Base-by-base conservation (phyloP, 2,797 vertebrate genomes). In the Percopsis omiscomaycus region DNA sequence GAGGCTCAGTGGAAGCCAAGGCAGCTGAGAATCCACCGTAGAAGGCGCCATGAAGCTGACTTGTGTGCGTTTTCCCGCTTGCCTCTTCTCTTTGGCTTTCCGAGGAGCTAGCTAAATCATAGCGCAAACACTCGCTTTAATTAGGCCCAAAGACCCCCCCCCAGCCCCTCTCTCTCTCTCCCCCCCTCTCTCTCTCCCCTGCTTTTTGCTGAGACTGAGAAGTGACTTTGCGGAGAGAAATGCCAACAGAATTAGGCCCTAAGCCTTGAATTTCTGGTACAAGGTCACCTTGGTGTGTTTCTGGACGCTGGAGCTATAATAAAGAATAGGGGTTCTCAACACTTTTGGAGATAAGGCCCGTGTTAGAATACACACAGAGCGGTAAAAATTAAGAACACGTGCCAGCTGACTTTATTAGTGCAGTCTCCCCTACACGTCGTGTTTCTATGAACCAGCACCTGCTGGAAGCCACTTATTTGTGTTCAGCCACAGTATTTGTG, bases 391-490 rank as follows among this genome's bases (percentile, higher is more conserved):
- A 16, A 16, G 5, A 4, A 16, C 13, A 3, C 37, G 73, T 69
- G 44, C 59, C 57, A 16, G n/a, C 62, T 61, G 62, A 55, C 65
- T 78, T 80, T 73, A 71, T 77, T 81, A 69, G 80, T 79, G 73
- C 52, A 60, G 59, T 54, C 22, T 51, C 45, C 56, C 52, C 65
- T 15, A 73, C 72, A 56, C 29, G 4, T 14, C 4, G 2, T 63
- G 60, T 64, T 69, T 74, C 63, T 68, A 11, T 68, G 76, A 79
- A 8, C 73, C 73, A 69, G 50, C 81, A 76, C 80, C 84, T 78
- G 78, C 79, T 75, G 83, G 86, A 82, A 66, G 61, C 80, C 78
- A 74, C 78, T 82, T 85, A n/a, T n/a, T n/a, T n/a, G n/a, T n/a
- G n/a, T n/a, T n/a, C n/a, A n/a, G n/a, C n/a, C n/a, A n/a, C n/a